Conservation (phyloP, 2,113 vertebrate genomes). For the Gymnogyps californianus region DNA sequence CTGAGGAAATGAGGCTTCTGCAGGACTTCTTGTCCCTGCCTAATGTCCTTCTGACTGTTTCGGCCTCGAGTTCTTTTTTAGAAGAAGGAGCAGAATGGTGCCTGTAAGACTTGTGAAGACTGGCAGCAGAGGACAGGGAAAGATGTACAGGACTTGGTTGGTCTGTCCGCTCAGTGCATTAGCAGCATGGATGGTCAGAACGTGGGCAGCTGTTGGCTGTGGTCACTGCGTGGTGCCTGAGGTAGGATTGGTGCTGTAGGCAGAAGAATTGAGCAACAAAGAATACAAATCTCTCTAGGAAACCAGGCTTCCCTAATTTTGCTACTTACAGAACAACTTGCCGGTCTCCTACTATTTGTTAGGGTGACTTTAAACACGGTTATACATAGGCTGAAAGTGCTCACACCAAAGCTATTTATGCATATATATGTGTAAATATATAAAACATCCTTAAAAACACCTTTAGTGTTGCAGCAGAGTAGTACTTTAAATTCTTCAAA, state of each 20-base stretch:
- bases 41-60: not conserved
- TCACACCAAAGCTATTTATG: not conserved
- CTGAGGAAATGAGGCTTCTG: not conserved
- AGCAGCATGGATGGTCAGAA: not conserved
- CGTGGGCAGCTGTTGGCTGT: rapidly evolving
- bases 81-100: not conserved
- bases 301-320: not conserved
- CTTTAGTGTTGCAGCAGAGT: not conserved
- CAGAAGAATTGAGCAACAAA: not conserved
- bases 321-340: not conserved
- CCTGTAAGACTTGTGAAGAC: not conserved
- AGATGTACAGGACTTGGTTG: not conserved
- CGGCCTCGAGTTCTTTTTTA: not conserved
- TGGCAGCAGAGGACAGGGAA: not conserved
- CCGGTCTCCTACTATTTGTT: not conserved
- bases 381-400: not conserved
- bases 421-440: not conserved
- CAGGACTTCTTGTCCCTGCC: not conserved
- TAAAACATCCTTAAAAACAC: not conserved
- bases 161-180: not conserved
- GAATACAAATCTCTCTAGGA: not conserved
- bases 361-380: not conserved
- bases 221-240: not conserved
- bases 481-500: not conserved
- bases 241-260: not conserved